Evolutionary conservation across 2,113 vertebrate species (phyloP).

Genomic region (Pelmatolapia mariae): DNA sequence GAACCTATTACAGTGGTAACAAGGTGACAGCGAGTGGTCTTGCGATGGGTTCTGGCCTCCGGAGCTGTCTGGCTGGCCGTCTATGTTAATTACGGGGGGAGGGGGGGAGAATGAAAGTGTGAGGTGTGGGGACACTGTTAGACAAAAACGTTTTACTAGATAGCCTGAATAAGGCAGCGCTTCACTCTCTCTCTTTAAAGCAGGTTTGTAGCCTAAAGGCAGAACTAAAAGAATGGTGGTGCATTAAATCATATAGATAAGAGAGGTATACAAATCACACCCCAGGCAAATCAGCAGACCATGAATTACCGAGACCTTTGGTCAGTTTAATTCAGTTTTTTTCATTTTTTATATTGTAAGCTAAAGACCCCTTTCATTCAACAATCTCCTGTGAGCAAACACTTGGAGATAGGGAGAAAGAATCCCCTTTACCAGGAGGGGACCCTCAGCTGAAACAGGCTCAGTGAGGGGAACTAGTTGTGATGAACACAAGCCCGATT

Average conservation of each 20-base stretch:
- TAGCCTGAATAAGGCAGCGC: neutral
- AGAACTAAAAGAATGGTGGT: neutral
- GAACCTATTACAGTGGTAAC: conserved; percentile 57
- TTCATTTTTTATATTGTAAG: neutral
- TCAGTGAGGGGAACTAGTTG: neutral
- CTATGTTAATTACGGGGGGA: conserved; percentile 59
- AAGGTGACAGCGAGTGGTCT: conserved; percentile 57
- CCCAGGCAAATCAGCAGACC: neutral
- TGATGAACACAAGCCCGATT: neutral
- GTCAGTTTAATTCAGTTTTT: neutral
- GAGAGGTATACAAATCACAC: neutral
- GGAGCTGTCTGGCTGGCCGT: conserved; percentile 51
- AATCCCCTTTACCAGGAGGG: neutral
- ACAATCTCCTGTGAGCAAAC: neutral
- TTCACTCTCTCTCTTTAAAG: neutral
- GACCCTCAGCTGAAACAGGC: neutral
- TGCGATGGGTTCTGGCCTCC: conserved; percentile 30
- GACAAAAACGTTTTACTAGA: conserved; percentile 48
- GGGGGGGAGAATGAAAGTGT: conserved; percentile 5
- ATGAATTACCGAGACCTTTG: neutral
- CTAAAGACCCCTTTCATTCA: neutral
- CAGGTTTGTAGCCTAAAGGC: neutral
- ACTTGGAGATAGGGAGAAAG: neutral
- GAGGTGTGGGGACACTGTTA: conserved; percentile 13
- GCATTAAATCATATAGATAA: neutral